Conservation (phyloP, 1,140 invertebrate genomes). For the Scaptomyza hsui region DNA sequence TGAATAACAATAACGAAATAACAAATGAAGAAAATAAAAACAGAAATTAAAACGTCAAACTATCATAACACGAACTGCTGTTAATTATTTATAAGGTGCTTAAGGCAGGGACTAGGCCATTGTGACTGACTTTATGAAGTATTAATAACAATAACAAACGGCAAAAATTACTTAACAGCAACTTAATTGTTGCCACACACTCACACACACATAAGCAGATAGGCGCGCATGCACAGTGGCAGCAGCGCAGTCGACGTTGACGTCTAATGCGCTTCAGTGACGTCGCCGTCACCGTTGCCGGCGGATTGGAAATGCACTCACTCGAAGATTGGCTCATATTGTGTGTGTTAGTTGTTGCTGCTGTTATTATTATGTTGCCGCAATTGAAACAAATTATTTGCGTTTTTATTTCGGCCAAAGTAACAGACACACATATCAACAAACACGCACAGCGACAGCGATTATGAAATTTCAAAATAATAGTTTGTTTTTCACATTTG, state of each 20-base stretch:
- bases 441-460: conserved; percentile 28
- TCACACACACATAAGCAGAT: conserved; percentile 22
- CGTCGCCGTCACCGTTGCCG: conserved; percentile 38
- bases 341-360: conserved; percentile 15
- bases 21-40: conserved; percentile 39
- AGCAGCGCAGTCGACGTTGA: conserved; percentile 31
- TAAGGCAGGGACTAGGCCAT: conserved; percentile 46
- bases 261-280: conserved; percentile 69
- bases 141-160: conserved; percentile 58
- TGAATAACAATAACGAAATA: conserved; percentile 40
- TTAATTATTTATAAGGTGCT: conserved; percentile 29
- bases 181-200: conserved; percentile 73
- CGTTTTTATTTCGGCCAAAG: conserved; percentile 52
- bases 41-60: conserved; percentile 31
- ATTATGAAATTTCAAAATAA: conserved; percentile 52
- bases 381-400: conserved; percentile 76
- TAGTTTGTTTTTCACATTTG: conserved; percentile 24
- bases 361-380: conserved; percentile 52
- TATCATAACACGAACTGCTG: conserved; percentile 30
- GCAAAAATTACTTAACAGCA: conserved; percentile 69
- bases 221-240: background rate
- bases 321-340: conserved; percentile 36
- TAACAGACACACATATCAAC: conserved; percentile 17
- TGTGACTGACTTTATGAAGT: conserved; percentile 5
- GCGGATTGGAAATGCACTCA: conserved; percentile 54